A percentile compares a stretch with the other conserved stretches of the same genome.
These are phyloP conservation scores for Blera fallax DNA, from an alignment of 2,888 invertebrate species.

Conservation along the genomic window DNA sequence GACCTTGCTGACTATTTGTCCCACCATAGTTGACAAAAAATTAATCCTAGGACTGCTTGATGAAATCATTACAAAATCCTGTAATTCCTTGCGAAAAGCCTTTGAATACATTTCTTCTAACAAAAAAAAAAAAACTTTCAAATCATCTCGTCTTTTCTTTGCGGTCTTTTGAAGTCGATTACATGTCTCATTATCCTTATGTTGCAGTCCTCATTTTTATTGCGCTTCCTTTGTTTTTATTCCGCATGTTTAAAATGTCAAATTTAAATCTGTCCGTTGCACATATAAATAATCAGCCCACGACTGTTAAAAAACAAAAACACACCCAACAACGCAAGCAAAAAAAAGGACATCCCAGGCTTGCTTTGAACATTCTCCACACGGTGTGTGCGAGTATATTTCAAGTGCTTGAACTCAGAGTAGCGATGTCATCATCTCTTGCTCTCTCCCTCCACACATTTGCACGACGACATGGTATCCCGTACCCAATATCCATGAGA, in stretches of 20 bases:
- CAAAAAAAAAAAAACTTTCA: too few species aligned
- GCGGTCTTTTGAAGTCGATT: too few species aligned
- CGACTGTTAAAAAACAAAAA: neutral
- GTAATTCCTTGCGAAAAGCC: too few species aligned
- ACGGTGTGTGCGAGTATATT: neutral
- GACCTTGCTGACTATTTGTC: too few species aligned
- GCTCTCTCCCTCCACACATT: neutral
- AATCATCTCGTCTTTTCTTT: too few species aligned
- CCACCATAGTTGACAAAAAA: too few species aligned
- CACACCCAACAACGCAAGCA: neutral
- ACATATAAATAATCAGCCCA: neutral
- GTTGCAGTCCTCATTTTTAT: neutral
- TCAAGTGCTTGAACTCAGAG: constrained; percentile 17
- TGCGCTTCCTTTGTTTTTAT: neutral
- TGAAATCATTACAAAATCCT: too few species aligned
- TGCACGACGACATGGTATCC: neutral
- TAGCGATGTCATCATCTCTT: neutral
- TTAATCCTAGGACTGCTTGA: too few species aligned
- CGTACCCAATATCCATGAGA: neutral
- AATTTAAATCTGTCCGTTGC: neutral
- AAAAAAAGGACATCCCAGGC: neutral
- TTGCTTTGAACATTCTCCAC: neutral
- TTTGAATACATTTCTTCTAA: too few species aligned
- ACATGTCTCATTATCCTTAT: too few species aligned
- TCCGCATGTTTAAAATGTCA: neutral